phyloP scores from a whole-genome alignment of 2,888 invertebrate genomes.

The Andrena haemorrhoa region DNA sequence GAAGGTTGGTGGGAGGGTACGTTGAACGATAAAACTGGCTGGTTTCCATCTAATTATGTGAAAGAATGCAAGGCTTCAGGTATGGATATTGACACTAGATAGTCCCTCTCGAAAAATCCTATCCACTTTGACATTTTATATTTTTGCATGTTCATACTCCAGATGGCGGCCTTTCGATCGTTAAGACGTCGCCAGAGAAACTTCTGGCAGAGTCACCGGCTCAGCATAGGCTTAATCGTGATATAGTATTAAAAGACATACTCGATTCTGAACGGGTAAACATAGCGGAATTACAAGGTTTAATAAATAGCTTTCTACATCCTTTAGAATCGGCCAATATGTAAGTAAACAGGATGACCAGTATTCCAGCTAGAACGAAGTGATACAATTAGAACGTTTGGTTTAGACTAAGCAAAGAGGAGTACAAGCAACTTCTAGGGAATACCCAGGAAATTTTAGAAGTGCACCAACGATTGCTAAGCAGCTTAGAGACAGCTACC shows the following conservation, averaged over 20 bases:
- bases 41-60: constrained; percentile 99
- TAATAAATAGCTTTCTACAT: constrained; percentile 93
- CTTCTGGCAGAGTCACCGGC: constrained; percentile 84
- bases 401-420: constrained; percentile 91
- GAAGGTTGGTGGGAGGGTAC: constrained; percentile 99
- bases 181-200: constrained; percentile 89
- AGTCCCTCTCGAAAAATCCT: not conserved
- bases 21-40: constrained; percentile 96
- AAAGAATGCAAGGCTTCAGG: constrained; percentile 91
- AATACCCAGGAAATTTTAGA: constrained; percentile 95
- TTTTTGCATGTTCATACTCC: constrained; percentile 25
- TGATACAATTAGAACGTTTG: not conserved
- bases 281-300: constrained; percentile 94
- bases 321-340: constrained; percentile 95
- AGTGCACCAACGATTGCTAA: constrained; percentile 93
- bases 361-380: not conserved
- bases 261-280: constrained; percentile 97
- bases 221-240: constrained; percentile 91
- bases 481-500: constrained; percentile 91
- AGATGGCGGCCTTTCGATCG: constrained; percentile 87
- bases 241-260: constrained; percentile 94
- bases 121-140: not conserved
- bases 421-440: constrained; percentile 94
- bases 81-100: constrained; percentile 7
- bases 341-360: constrained; percentile 87